phyloP scores from a whole-genome alignment of 1,140 invertebrate species.

The Eulimnadia texana region DNA sequence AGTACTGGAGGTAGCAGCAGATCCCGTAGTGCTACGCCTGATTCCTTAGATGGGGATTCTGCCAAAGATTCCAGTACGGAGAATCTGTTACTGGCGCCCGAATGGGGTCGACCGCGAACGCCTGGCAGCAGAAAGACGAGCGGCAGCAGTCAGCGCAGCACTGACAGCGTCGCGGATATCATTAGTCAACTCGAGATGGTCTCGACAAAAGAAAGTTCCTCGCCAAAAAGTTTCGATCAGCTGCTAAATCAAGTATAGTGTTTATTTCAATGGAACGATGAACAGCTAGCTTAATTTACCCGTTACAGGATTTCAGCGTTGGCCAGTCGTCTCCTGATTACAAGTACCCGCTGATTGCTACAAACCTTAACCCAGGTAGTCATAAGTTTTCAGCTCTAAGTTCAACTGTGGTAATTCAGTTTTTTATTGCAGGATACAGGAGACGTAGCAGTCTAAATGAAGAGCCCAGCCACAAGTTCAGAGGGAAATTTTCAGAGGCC shows the following conservation, averaged over 20 bases:
- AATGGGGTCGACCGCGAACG: not conserved
- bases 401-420: too few relatives aligned
- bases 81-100: not conserved
- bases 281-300: too few relatives aligned
- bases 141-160: not conserved
- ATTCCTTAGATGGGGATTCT: conserved; percentile 3
- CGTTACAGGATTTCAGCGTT: too few relatives aligned
- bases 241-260: too few relatives aligned
- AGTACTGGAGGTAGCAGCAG: conserved; percentile 4
- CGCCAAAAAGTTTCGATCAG: too few relatives aligned
- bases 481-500: not conserved
- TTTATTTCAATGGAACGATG: too few relatives aligned
- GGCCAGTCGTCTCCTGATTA: too few relatives aligned
- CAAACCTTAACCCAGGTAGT: too few relatives aligned
- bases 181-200: not conserved
- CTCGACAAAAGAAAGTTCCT: not conserved
- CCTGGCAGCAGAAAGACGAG: not conserved
- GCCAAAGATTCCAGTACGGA: not conserved
- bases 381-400: too few relatives aligned
- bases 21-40: conserved; percentile 1
- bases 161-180: not conserved
- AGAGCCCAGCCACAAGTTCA: not conserved
- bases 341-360: too few relatives aligned
- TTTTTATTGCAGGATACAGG: too few relatives aligned
- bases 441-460: not conserved